Evolutionary conservation across 2,113 vertebrate species (phyloP), one percentile per base, ranked within the genome.

Genomic region (Sylvilagus bachmani): DNA sequence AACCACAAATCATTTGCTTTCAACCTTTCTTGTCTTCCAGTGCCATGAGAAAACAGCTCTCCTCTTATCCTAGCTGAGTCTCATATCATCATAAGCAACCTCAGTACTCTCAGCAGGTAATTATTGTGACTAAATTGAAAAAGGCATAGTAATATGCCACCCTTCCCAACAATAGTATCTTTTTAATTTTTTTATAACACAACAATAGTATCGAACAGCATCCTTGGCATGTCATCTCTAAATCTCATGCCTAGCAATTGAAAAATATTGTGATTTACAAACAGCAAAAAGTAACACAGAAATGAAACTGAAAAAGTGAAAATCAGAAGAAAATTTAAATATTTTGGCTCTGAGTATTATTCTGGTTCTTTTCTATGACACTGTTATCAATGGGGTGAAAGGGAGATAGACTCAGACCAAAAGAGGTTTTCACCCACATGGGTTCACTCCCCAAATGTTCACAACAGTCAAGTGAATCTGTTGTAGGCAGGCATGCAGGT

Each of bases 81-180:
- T 93, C 17, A 89, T 17, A 58, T 58, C 6, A 31, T 11, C 11
- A 9, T 31, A 8, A 2, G 3, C 2, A 88, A 96, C 8, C 53
- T 38, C 38, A 49, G 29, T 61, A 29, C 24, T 93, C 27, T 78
- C 13, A 73, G 10, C 27, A 49, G 87, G 17, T 51, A 75, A 90
- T 80, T 73, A 79, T 86, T 83, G 66, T 53, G 38, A 84, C 6
- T 64, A 51, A 74, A 66, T 13, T 62, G 51, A 31, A 83, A 33
- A 88, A 61, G 13, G 14, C 22, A 36, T 2, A 69, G 86, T 81
- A 75, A 66, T 49, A 61, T 67, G 62, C 75, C 53, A 81, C 0
- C 5, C 8, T 89, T 82, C 38, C 82, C 93, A 96, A 55, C 9
- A 83, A 3, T 77, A 36, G 44, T 78, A 14, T 91, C 71, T n/a